Percentiles rank a stretch among this genome's conserved stretches.
These are phyloP conservation scores for Heteromyza rotundicornis DNA, from an alignment of 2,888 invertebrate genomes.

Conservation along the genomic window DNA sequence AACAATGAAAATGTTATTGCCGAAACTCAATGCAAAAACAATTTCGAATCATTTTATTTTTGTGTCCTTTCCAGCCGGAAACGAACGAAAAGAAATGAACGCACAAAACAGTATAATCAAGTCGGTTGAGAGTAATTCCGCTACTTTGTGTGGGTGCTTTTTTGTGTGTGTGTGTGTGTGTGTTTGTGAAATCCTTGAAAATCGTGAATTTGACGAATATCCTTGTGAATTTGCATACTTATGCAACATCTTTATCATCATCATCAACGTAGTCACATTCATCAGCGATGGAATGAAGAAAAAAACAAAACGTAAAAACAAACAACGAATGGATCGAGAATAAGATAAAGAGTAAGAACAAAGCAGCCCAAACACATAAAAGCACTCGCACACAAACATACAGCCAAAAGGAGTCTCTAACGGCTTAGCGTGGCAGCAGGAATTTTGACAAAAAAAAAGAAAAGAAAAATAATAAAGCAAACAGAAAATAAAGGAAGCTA, in stretches of 20 bases:
- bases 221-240: slow-evolving; percentile 13
- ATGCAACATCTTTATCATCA: slow-evolving; percentile 3
- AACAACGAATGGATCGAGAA: background rate
- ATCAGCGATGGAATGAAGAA: background rate
- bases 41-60: no score
- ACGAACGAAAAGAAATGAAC: background rate
- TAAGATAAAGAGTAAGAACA: background rate
- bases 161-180: background rate
- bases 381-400: background rate
- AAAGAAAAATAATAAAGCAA: background rate
- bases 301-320: slow-evolving; percentile 4
- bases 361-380: background rate
- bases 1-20: background rate
- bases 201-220: slow-evolving; percentile 12
- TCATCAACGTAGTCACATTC: background rate
- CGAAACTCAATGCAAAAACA: background rate
- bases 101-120: background rate
- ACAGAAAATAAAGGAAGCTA: background rate
- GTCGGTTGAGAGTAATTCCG: background rate
- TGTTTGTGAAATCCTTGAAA: slow-evolving; percentile 15
- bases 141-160: background rate
- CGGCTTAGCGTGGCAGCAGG: background rate
- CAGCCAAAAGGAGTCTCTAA: background rate
- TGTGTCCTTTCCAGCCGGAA: background rate
- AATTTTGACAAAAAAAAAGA: no score